Base-by-base conservation (phyloP, 2,113 vertebrate species). In the Andinoacara biseriatus region DNA sequence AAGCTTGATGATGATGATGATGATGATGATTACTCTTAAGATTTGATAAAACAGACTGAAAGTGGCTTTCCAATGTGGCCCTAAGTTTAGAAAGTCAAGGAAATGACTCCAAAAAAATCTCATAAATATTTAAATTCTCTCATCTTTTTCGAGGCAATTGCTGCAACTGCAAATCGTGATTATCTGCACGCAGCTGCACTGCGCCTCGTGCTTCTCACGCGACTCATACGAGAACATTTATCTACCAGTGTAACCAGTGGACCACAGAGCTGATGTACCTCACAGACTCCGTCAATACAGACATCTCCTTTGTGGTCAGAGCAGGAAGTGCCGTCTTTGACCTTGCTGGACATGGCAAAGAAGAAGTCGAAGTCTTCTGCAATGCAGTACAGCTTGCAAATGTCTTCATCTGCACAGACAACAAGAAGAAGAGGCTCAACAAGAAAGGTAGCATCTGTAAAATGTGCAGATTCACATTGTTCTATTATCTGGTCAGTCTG, bases 291-390 rank as follows among this genome's bases (percentile, higher is more conserved):
- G 57, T 99, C 97, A 54, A 99, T 97, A 90, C 98, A 99, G 81
- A 99, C 95, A 10, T 97, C 97, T 1, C 93, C 95, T 85, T 84
- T 95, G 89, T 96, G 94, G 15, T 96, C 90, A 5, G 97, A 97
- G 90, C 98, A 99, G 14, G 94, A 94, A 6, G 98, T 99, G 59
- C 98, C 98, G 1, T 99, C 98, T 93, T 98, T 98, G 87, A 99
- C 98, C 91, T 98, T 99, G 93, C 96, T 96, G 77, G 98, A 96
- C 97, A 99, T 98, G 49, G 98, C 98, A 6, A 99, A 99, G 95
- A 99, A 99, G 90, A 99, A 99, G 87, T 99, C 98, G 84, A 98
- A 99, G 92, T 99, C 97, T 94, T 99, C 97, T n/a, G 98, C 98
- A 58, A 97, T 99, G 95, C 98, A 99, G 92, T 99, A 99, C n/a